Conservation (phyloP, 2,888 invertebrate species). For the Drosophila eohydei region DNA sequence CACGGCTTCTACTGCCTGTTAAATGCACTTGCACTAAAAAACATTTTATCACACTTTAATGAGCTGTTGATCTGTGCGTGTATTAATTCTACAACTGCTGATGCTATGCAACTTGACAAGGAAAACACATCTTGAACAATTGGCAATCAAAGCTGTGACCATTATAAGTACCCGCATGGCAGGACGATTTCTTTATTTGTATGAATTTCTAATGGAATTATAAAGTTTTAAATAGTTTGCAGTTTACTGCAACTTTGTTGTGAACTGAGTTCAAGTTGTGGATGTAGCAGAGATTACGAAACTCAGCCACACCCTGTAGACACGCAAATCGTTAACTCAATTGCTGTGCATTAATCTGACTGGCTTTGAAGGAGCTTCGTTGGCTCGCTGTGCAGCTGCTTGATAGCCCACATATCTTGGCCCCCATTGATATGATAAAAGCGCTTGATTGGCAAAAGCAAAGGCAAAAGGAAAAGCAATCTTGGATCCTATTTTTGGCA, state of each 20-base stretch:
- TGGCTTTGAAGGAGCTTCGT: slow-evolving; percentile 39
- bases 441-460: slow-evolving; percentile 23
- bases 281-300: slow-evolving; percentile 9
- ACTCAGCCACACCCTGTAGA: slow-evolving; percentile 31
- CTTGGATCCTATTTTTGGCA: slow-evolving; percentile 9
- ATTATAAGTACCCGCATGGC: slow-evolving; percentile 2
- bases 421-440: slow-evolving; percentile 39
- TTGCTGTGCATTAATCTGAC: slow-evolving; percentile 40
- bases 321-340: slow-evolving; percentile 7
- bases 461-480: slow-evolving; percentile 24
- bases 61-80: neutral
- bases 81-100: neutral
- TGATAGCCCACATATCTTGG: slow-evolving; percentile 57
- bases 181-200: slow-evolving; percentile 15
- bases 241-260: slow-evolving; percentile 21
- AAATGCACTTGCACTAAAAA: too few relatives aligned
- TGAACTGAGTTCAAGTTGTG: slow-evolving; percentile 11
- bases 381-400: slow-evolving; percentile 33
- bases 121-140: neutral
- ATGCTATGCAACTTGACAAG: neutral
- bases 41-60: too few relatives aligned
- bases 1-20: too few relatives aligned
- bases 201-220: slow-evolving; percentile 36
- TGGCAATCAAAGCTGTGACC: neutral
- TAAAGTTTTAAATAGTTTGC: slow-evolving; percentile 27